A percentile compares a stretch with the other conserved stretches of the same genome.
These are phyloP conservation scores for Periparus ater DNA, from an alignment of 2,797 vertebrate species.

Conservation along the genomic window DNA sequence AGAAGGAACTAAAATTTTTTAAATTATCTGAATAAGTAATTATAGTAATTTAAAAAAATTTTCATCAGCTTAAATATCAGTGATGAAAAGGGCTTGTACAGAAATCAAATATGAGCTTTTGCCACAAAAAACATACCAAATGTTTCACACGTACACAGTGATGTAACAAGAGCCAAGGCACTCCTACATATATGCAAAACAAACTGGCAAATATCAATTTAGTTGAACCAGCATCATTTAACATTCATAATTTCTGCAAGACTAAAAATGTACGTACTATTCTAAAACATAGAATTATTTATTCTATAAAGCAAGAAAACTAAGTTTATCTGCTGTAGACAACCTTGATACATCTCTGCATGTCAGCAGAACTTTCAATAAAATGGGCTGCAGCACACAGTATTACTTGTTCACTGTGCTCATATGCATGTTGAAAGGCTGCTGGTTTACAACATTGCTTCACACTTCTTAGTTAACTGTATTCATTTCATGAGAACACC, in stretches of 20 bases:
- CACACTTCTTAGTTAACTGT: neutral
- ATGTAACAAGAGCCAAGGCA: neutral
- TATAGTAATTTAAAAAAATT: neutral
- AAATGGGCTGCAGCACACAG: neutral
- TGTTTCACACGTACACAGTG: neutral
- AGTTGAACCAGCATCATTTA: neutral
- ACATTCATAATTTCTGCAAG: neutral
- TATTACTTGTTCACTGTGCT: neutral
- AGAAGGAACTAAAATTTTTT: neutral
- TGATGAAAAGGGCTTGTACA: neutral
- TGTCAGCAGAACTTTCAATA: neutral
- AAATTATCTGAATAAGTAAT: neutral
- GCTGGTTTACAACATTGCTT: neutral
- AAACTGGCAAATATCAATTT: neutral
- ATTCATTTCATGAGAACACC: neutral
- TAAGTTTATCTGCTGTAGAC: neutral
- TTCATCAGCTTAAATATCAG: neutral
- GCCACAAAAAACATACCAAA: neutral
- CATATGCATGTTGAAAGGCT: neutral
- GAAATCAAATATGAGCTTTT: neutral
- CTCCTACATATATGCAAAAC: neutral
- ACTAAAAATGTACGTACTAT: neutral
- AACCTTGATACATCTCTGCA: neutral
- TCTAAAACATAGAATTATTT: neutral
- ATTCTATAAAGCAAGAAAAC: neutral